Conservation (phyloP, 2,113 vertebrate species). For the Platichthys stellatus region DNA sequence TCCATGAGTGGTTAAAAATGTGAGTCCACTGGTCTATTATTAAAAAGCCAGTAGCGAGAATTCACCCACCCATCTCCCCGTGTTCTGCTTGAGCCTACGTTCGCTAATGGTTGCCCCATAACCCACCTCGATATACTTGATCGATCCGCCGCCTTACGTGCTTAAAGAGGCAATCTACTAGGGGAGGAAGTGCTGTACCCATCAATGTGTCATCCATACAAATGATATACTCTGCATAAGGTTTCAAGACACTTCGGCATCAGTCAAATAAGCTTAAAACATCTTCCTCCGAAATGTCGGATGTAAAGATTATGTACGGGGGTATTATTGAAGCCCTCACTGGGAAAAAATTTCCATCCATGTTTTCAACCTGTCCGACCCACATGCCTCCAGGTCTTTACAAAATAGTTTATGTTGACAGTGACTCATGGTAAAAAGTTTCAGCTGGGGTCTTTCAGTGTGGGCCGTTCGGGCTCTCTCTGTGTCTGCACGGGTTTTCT, state of each 20-base stretch:
- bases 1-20: slow-evolving; percentile 70
- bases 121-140: slow-evolving; percentile 47
- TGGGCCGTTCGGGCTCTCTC: no score
- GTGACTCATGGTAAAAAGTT: not conserved
- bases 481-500: no score
- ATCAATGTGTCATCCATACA: slow-evolving; percentile 17
- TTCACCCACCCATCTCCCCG: slow-evolving; percentile 51
- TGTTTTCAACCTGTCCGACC: not conserved
- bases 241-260: slow-evolving; percentile 1
- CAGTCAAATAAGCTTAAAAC: slow-evolving; percentile 6
- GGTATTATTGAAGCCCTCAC: no score
- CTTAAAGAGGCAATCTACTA: slow-evolving; percentile 55
- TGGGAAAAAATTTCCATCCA: no score
- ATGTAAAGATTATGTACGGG: no score
- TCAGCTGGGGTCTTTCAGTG: no score
- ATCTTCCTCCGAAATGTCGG: no score
- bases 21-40: slow-evolving; percentile 57
- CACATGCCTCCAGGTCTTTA: slow-evolving; percentile 29
- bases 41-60: slow-evolving; percentile 61
- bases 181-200: slow-evolving; percentile 28
- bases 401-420: slow-evolving; percentile 31
- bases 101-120: slow-evolving; percentile 63
- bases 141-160: slow-evolving; percentile 53
- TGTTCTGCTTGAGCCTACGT: slow-evolving; percentile 46
- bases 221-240: slow-evolving; percentile 19